Conservation (phyloP, 2,797 vertebrate genomes). For the Gila robusta region DNA sequence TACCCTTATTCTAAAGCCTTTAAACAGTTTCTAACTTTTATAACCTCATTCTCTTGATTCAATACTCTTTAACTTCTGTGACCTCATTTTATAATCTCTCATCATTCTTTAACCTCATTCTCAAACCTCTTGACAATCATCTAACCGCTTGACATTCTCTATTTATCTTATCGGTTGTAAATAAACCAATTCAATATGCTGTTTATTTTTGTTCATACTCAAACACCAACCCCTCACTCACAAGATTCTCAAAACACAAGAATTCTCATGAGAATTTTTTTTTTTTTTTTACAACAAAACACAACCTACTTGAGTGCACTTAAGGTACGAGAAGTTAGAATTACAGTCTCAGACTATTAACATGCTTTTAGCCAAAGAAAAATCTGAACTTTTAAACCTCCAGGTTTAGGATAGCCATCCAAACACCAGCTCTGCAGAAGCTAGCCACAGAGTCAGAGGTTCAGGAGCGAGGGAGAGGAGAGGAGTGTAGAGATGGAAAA, state of each 20-base stretch:
- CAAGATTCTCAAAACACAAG: constrained; percentile 25
- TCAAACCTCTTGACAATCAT: background rate
- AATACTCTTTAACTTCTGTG: background rate
- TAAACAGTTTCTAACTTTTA: background rate
- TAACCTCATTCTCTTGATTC: background rate
- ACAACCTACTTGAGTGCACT: constrained; percentile 1
- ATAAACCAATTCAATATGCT: background rate
- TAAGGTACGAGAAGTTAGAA: background rate
- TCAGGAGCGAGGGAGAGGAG: constrained; percentile 17
- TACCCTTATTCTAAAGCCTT: background rate
- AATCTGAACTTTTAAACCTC: constrained; percentile 33
- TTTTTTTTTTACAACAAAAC: background rate
- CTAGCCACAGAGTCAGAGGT: constrained; percentile 13
- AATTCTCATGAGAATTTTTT: background rate
- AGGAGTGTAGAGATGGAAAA: constrained; percentile 50
- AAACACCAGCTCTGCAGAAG: constrained; percentile 15
- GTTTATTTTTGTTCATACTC: constrained; percentile 22
- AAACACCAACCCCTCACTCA: background rate
- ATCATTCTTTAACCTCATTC: background rate
- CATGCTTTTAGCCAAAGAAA: constrained; percentile 21
- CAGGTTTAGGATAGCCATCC: background rate
- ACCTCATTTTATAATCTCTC: background rate
- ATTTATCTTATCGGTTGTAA: background rate
- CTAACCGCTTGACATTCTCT: background rate
- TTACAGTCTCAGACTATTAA: constrained; percentile 2